phyloP scores from a whole-genome alignment of 92 coral and sea anemone species.

The Plumapathes pennacea region DNA sequence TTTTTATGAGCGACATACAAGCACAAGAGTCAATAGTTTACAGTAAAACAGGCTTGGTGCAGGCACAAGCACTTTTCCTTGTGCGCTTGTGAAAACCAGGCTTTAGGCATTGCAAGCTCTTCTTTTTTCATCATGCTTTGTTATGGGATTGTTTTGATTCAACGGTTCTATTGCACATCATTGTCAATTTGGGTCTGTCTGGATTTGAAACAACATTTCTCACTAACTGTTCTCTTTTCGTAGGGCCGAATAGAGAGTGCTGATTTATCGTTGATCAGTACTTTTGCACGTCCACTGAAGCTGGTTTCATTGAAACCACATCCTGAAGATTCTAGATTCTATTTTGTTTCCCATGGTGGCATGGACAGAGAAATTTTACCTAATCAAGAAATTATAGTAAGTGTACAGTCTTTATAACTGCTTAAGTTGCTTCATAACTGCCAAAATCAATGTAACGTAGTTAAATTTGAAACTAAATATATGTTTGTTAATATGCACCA shows the following conservation, averaged over 20 bases:
- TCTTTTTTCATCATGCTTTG: too few relatives aligned
- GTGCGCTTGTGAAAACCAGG: background rate
- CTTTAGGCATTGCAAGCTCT: too few relatives aligned
- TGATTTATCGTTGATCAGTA: constrained; percentile 60
- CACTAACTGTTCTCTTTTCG: constrained; percentile 1
- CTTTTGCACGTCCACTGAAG: constrained; percentile 79
- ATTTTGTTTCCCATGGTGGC: constrained; percentile 78
- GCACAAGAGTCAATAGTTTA: background rate
- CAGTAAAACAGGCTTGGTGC: background rate
- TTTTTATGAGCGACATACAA: too few relatives aligned
- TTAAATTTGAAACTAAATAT: too few relatives aligned
- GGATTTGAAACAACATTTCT: too few relatives aligned
- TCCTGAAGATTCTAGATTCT: constrained; percentile 62
- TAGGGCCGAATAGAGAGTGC: constrained; percentile 83
- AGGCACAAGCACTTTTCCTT: background rate
- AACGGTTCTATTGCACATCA: too few relatives aligned
- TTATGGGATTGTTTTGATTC: too few relatives aligned
- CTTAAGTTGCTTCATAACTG: background rate
- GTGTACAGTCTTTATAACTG: background rate
- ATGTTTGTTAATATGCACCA: too few relatives aligned
- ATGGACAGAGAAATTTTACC: too few relatives aligned
- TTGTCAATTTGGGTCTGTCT: too few relatives aligned
- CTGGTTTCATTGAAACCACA: constrained; percentile 66
- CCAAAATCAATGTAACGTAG: too few relatives aligned
- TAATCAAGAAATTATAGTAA: too few relatives aligned